Evolutionary conservation across 1,140 invertebrate genomes (phyloP).

Genomic region (Pseudomyrmex concolor): DNA sequence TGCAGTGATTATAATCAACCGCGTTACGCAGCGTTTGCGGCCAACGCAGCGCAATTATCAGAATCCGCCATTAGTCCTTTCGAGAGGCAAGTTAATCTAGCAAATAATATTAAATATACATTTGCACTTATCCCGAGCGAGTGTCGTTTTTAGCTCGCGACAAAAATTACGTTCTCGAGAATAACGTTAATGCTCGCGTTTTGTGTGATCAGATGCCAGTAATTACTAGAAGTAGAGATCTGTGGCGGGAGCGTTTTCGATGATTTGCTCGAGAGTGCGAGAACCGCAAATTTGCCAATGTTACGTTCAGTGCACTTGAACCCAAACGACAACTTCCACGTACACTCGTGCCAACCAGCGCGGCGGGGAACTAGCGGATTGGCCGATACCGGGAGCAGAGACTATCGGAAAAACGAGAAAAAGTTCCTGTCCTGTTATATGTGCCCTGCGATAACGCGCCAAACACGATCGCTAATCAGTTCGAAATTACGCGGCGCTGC

Average conservation of each 20-base stretch:
- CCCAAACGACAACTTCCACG: not conserved
- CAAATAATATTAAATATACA: not conserved
- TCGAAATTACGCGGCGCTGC: conserved; percentile 41
- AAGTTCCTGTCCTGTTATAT: not conserved
- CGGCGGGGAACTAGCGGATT: conserved; percentile 1
- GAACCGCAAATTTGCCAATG: conserved; percentile 61
- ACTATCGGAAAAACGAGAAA: conserved; percentile 43
- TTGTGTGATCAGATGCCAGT: not conserved
- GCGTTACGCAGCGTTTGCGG: not conserved
- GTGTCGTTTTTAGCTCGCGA: not conserved
- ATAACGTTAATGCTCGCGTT: not conserved
- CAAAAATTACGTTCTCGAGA: not conserved
- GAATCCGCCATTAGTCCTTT: not conserved
- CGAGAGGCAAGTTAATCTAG: not conserved
- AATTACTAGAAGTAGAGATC: conserved; percentile 33
- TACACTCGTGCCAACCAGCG: conserved; percentile 8
- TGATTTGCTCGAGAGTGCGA: conserved; percentile 49
- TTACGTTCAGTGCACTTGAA: conserved; percentile 43
- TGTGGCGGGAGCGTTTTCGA: conserved; percentile 45
- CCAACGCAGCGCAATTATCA: conserved; percentile 20
- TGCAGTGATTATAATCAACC: conserved; percentile 25
- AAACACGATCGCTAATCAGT: conserved; percentile 38
- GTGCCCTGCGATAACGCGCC: conserved; percentile 9
- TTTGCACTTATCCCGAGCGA: not conserved
- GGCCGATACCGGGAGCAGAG: not conserved